Evolutionary conservation across 2,888 invertebrate species (phyloP), one percentile per base, ranked within the genome.

Genomic region (Trichogramma dendrolimi): DNA sequence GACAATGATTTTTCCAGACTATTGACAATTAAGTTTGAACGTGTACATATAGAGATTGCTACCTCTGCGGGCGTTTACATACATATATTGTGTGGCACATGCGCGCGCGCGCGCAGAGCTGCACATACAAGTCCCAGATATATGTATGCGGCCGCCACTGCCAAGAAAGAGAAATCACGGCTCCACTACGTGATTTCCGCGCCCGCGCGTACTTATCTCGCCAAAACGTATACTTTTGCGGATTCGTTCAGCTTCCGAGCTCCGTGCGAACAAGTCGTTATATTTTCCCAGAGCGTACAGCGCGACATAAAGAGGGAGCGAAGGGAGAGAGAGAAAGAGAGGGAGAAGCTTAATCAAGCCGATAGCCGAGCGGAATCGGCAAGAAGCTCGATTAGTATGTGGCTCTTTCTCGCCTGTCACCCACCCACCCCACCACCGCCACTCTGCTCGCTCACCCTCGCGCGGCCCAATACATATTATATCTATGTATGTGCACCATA

Each of bases 351-450:
- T 77, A 77, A 78, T 78, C 76, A 78, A 77, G 76, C 67, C 71
- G 72, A 75, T 74, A 75, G 75, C 77, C 76, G 77, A 76, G 77
- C 71, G 72, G 77, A 78, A 77, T 78, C 77, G 75, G 76, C 75
- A 78, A 77, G 73, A 74, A 77, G 73, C 72, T 74, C 75, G 72
- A 77, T 77, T 76, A 77, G 77, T 77, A 76, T 77, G 69, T 69
- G 66, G 60, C 66, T 27, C 55, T 61, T 60, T 48, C 56, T 43
- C 46, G 27, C 43, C 47, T 53, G 48, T 53, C 43, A n/a, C 50
- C 39, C 52, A 10, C 44, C 58, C 46, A 52, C 57, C 47, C 58
- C 65, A 53, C 57, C 4, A 53, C 48, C 39, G 39, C 61, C 39
- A 43, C 46, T 55, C 43, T 46, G 27, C 56, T 64, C 65, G 65